Conservation (phyloP, 2,888 invertebrate species). For the Drosophila prolongata region DNA sequence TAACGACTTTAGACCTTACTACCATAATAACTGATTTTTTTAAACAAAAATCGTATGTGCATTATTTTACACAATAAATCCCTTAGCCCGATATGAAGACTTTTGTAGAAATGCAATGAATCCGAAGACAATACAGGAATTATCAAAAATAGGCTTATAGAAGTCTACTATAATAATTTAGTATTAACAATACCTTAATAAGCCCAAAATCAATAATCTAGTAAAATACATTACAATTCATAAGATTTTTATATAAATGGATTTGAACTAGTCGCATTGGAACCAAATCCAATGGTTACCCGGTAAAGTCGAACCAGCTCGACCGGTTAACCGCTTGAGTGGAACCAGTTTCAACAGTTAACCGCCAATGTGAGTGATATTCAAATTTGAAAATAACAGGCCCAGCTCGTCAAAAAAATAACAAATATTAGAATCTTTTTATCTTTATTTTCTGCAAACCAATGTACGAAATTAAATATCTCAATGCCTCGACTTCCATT, state of each 20-base stretch:
- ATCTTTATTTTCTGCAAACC: conserved; percentile 80
- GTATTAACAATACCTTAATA: too few relatives aligned
- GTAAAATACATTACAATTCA: too few relatives aligned
- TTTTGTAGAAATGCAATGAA: too few relatives aligned
- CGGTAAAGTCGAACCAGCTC: not conserved
- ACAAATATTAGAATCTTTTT: conserved; percentile 50
- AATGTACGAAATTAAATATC: conserved; percentile 82
- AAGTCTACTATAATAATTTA: too few relatives aligned
- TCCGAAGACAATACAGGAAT: too few relatives aligned
- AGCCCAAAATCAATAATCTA: too few relatives aligned
- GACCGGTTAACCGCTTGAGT: not conserved
- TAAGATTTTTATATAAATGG: too few relatives aligned
- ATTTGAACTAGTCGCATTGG: not conserved
- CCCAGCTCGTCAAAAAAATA: not conserved
- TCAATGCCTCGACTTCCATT: conserved; percentile 58
- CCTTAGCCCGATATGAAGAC: too few relatives aligned
- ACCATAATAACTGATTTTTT: too few relatives aligned
- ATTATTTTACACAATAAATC: too few relatives aligned
- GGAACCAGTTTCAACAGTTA: not conserved
- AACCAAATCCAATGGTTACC: not conserved
- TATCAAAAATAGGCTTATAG: too few relatives aligned
- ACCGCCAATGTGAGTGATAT: not conserved
- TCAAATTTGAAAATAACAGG: not conserved
- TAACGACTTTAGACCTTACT: not conserved
- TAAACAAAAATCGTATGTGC: not conserved